These are phyloP conservation scores for Yponomeuta cagnagella DNA, from an alignment of 2,888 invertebrate genomes.

Conservation along the genomic window DNA sequence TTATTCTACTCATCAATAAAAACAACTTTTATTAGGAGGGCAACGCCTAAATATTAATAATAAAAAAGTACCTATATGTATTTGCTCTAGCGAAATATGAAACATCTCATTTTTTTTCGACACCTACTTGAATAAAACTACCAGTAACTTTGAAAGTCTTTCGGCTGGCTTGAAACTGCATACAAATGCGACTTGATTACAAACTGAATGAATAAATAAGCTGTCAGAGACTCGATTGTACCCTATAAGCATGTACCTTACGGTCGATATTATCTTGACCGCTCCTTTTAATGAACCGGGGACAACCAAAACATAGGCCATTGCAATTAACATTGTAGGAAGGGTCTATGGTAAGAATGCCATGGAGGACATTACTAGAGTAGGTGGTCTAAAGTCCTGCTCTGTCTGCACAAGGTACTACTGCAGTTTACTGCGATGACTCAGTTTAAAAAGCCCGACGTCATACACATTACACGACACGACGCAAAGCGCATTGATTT, in stretches of 20 bases:
- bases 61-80: too few relatives aligned
- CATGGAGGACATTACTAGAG: not conserved
- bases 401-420: too few relatives aligned
- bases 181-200: slow-evolving; percentile 33
- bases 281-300: slow-evolving; percentile 21
- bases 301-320: slow-evolving; percentile 25
- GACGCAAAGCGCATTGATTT: slow-evolving; percentile 22
- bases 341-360: not conserved
- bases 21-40: too few relatives aligned
- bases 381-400: not conserved
- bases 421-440: too few relatives aligned
- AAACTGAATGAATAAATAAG: slow-evolving; percentile 43
- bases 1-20: too few relatives aligned
- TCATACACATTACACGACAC: slow-evolving; percentile 7
- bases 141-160: not conserved
- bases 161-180: not conserved
- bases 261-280: slow-evolving; percentile 21
- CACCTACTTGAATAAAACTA: too few relatives aligned
- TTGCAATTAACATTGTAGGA: not conserved
- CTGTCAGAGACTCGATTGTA: slow-evolving; percentile 36
- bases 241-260: slow-evolving; percentile 42
- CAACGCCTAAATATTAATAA: too few relatives aligned
- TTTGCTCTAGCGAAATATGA: too few relatives aligned
- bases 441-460: too few relatives aligned
- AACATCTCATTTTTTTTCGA: too few relatives aligned